phyloP scores from a whole-genome alignment of 2,797 vertebrate genomes.

The Cynodonichthys magdalenae region DNA sequence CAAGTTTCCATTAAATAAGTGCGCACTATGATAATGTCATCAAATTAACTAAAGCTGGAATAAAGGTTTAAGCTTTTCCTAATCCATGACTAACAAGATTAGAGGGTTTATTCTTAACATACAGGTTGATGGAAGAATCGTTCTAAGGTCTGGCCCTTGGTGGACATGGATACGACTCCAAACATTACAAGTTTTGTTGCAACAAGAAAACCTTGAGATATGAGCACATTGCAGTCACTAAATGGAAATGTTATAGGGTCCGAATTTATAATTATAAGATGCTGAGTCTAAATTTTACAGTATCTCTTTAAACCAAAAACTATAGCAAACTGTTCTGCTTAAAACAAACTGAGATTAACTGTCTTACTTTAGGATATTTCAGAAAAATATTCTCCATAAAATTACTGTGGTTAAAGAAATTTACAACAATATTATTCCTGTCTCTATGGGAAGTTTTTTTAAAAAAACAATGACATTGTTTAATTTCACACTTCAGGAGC shows the following conservation, averaged over 20 bases:
- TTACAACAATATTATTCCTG: too few species aligned
- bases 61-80: slow-evolving; percentile 61
- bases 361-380: too few species aligned
- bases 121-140: slow-evolving; percentile 51
- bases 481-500: too few species aligned
- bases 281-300: not conserved
- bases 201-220: slow-evolving; percentile 15
- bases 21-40: slow-evolving; percentile 65
- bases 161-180: slow-evolving; percentile 10
- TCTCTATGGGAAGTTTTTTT: too few species aligned
- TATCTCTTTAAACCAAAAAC: too few species aligned
- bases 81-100: slow-evolving; percentile 79
- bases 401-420: too few species aligned
- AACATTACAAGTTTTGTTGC: slow-evolving; percentile 6
- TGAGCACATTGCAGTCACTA: slow-evolving; percentile 1
- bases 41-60: slow-evolving; percentile 75
- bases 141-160: slow-evolving; percentile 15
- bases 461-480: too few species aligned
- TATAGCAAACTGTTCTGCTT: too few species aligned
- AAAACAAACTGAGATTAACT: too few species aligned
- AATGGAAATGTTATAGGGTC: not conserved
- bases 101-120: slow-evolving; percentile 64
- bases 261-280: not conserved
- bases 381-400: too few species aligned
- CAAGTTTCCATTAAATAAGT: slow-evolving; percentile 48